Conservation (phyloP, 2,113 vertebrate genomes). For the Plectropomus leopardus region DNA sequence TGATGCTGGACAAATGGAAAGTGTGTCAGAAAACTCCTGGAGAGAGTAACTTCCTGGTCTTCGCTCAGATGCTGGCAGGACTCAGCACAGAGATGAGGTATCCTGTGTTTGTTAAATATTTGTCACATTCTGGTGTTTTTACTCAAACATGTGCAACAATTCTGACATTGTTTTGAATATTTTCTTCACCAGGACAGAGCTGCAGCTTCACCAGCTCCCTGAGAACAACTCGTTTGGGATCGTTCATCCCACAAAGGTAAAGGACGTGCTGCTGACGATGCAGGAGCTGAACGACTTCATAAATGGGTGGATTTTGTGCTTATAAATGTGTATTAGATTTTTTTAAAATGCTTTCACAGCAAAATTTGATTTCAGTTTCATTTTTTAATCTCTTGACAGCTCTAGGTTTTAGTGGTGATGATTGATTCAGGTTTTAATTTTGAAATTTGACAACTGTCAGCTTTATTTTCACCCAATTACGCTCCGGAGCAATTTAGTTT, state of each 20-base stretch:
- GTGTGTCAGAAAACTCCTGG: conserved; percentile 85
- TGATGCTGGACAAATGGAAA: conserved; percentile 91
- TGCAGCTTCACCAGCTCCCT: conserved; percentile 89
- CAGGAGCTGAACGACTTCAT: no score
- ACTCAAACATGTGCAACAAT: neutral
- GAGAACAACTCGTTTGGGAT: conserved; percentile 92
- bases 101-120: neutral
- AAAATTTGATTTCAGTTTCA: no score
- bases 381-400: no score
- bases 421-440: no score
- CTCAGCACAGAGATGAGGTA: conserved; percentile 88
- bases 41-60: conserved; percentile 93
- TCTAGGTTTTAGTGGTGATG: no score
- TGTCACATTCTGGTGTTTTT: neutral
- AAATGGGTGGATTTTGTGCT: no score
- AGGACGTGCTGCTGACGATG: neutral
- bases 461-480: no score
- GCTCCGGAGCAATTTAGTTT: no score
- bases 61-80: conserved; percentile 93
- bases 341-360: no score
- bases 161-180: neutral
- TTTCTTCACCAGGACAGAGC: conserved; percentile 85
- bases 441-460: no score
- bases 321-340: no score
- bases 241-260: conserved; percentile 87